These are phyloP conservation scores for Anisognathus igniventris DNA, from an alignment of 2,797 vertebrate genomes.

Conservation along the genomic window DNA sequence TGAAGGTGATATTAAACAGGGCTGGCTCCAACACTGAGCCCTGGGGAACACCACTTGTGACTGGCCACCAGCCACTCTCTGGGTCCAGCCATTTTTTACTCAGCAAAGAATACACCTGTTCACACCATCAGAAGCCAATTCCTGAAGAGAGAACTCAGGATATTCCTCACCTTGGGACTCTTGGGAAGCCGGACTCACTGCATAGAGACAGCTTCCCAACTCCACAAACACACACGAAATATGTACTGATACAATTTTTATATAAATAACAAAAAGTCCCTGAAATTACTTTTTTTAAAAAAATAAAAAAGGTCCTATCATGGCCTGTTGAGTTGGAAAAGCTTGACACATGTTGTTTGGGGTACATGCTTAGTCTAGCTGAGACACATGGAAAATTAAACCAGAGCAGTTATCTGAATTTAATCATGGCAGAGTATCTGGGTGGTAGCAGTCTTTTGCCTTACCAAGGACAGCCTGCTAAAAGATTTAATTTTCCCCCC, in stretches of 20 bases:
- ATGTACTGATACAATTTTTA: background rate
- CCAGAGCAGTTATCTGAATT: background rate
- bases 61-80: background rate
- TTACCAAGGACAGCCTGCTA: constrained; percentile 10
- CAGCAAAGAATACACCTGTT: background rate
- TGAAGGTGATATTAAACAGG: background rate
- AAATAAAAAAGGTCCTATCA: background rate
- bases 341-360: background rate
- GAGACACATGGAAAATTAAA: background rate
- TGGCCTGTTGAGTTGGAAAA: background rate
- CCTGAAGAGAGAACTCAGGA: background rate
- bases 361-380: background rate
- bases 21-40: background rate
- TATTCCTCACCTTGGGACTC: background rate
- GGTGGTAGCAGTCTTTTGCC: background rate
- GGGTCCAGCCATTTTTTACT: background rate
- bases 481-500: constrained; percentile 29
- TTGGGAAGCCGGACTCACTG: background rate
- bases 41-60: background rate
- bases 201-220: background rate
- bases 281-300: background rate
- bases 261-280: background rate
- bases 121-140: background rate
- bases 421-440: background rate
- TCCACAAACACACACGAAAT: background rate